These are phyloP conservation scores for Rhabdomys dilectus DNA, from an alignment of 2,113 vertebrate species.

Conservation along the genomic window DNA sequence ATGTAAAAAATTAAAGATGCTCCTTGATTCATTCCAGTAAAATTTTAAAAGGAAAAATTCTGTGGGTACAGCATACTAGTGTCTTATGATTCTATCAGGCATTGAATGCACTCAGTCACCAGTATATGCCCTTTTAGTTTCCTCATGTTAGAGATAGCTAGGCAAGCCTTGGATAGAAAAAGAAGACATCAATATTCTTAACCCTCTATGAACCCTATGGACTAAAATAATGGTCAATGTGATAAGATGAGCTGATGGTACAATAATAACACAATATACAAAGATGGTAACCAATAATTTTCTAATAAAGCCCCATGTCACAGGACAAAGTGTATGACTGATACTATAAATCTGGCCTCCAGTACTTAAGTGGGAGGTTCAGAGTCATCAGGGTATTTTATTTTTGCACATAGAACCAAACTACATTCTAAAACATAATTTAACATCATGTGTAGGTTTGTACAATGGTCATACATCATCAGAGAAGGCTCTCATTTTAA, in stretches of 20 bases:
- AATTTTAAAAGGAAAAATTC: not conserved
- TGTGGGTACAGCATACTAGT: not conserved
- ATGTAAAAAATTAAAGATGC: not conserved
- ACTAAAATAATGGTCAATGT: not conserved
- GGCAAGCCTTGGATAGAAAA: not conserved
- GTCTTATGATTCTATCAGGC: too few species aligned
- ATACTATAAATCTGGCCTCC: not conserved
- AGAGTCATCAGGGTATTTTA: not conserved
- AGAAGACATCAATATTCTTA: not conserved
- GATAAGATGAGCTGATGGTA: not conserved
- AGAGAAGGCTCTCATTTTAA: not conserved
- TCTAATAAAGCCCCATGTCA: not conserved
- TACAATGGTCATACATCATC: not conserved
- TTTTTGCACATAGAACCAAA: not conserved
- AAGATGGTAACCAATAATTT: not conserved
- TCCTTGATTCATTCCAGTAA: not conserved
- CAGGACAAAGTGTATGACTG: not conserved
- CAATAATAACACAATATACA: not conserved
- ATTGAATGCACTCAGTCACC: not conserved
- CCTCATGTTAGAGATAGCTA: not conserved
- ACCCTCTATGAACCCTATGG: not conserved
- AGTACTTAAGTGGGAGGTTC: not conserved
- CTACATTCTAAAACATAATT: not conserved
- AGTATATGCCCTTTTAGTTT: not conserved
- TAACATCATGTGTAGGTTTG: not conserved